Percentiles rank a stretch among this genome's conserved stretches.
These are phyloP conservation scores for Rhogogaster chlorosoma DNA, from an alignment of 2,888 invertebrate genomes.

Conservation along the genomic window DNA sequence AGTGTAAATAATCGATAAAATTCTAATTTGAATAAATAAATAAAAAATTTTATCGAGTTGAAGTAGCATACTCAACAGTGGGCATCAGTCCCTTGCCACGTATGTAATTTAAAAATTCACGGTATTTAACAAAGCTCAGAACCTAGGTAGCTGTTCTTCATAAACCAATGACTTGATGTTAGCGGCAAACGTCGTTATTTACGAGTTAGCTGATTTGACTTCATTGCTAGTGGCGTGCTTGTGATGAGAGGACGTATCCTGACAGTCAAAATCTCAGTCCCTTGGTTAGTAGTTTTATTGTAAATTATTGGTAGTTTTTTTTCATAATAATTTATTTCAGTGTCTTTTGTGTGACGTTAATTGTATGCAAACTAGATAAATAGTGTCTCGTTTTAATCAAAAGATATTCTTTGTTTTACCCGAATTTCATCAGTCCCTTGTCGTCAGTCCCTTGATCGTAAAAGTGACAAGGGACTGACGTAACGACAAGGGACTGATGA, in stretches of 20 bases:
- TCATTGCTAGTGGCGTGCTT: background rate
- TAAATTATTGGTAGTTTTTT: background rate
- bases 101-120: background rate
- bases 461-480: slow-evolving; percentile 17
- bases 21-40: slow-evolving; percentile 7
- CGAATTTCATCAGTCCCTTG: slow-evolving; percentile 1
- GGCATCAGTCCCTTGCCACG: background rate
- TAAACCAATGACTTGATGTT: background rate
- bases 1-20: background rate
- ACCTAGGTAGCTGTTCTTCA: background rate
- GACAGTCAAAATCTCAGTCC: slow-evolving; percentile 12
- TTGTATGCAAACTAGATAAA: background rate
- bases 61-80: slow-evolving; percentile 1
- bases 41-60: background rate
- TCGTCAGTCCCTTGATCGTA: slow-evolving; percentile 2
- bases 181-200: background rate
- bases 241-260: background rate
- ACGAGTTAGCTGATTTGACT: background rate
- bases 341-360: background rate
- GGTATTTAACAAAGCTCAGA: background rate
- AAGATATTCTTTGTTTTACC: background rate
- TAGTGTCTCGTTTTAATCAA: slow-evolving; percentile 4
- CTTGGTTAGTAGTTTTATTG: slow-evolving; percentile 3
- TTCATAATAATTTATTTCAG: background rate
- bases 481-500: no score